Conservation (phyloP, 2,888 invertebrate genomes). For the Aporophyla lueneburgensis region DNA sequence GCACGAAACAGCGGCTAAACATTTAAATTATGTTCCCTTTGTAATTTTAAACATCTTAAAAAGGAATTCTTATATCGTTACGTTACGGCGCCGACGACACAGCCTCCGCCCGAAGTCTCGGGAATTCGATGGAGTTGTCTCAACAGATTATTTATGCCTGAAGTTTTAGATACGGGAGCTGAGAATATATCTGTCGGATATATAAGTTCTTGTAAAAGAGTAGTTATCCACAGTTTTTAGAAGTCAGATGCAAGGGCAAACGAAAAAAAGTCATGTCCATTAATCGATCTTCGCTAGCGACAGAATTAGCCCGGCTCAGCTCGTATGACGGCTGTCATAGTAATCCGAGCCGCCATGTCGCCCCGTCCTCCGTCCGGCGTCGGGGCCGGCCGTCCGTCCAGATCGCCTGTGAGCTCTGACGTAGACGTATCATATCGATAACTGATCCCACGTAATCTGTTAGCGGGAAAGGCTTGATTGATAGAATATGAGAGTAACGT, state of each 20-base stretch:
- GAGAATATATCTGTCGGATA: constrained; percentile 16
- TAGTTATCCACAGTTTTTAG: neutral
- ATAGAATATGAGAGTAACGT: constrained; percentile 40
- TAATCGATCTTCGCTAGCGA: constrained; percentile 9
- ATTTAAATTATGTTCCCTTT: constrained; percentile 66
- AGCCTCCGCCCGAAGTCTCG: constrained; percentile 35
- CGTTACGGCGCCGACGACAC: constrained; percentile 53
- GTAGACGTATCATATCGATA: constrained; percentile 48
- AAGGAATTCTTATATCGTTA: constrained; percentile 58
- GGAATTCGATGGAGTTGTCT: constrained; percentile 48
- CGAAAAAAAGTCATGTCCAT: constrained; percentile 13
- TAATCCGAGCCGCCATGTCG: constrained; percentile 27
- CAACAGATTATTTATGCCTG: constrained; percentile 30
- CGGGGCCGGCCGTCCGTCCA: neutral
- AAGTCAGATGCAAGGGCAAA: neutral
- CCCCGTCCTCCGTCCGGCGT: neutral
- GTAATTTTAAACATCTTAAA: constrained; percentile 67
- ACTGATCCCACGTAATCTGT: constrained; percentile 29
- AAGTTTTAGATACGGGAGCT: constrained; percentile 22
- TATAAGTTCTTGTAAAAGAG: constrained; percentile 15
- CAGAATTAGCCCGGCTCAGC: constrained; percentile 21
- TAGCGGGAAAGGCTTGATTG: constrained; percentile 36
- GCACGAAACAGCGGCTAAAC: constrained; percentile 61
- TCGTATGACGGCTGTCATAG: constrained; percentile 28
- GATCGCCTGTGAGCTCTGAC: constrained; percentile 6